These are phyloP conservation scores for Acestrorhynchus altus DNA, from an alignment of 2,797 vertebrate genomes.

Conservation along the genomic window DNA sequence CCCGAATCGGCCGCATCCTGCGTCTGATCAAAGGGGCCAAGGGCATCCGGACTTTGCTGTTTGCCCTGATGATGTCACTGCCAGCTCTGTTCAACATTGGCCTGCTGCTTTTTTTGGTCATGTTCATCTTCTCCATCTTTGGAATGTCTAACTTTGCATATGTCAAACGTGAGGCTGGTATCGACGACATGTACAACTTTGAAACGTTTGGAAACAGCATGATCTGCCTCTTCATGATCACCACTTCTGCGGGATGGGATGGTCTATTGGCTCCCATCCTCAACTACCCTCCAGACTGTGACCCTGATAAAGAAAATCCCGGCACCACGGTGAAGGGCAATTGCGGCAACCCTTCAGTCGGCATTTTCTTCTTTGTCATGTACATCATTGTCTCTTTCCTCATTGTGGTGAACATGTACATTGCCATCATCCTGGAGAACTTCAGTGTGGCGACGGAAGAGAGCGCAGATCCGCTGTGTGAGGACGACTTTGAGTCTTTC, in stretches of 20 bases:
- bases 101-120: constrained; percentile 96
- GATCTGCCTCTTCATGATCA: constrained; percentile 99
- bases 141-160: constrained; percentile 99
- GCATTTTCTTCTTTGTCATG: constrained; percentile 99
- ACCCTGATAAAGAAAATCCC: constrained; percentile 89
- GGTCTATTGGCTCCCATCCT: constrained; percentile 95
- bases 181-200: constrained; percentile 99
- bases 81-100: constrained; percentile 99
- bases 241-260: constrained; percentile 97
- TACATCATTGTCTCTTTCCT: constrained; percentile 99
- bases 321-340: constrained; percentile 94
- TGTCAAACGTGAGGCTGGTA: constrained; percentile 94
- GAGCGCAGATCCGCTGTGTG: constrained; percentile 95
- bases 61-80: constrained; percentile 99
- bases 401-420: constrained; percentile 99
- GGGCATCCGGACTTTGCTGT: constrained; percentile 97
- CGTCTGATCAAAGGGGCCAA: constrained; percentile 98
- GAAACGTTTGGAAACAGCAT: constrained; percentile 99
- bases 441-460: constrained; percentile 99
- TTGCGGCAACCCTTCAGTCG: constrained; percentile 97
- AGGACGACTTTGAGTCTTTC: constrained; percentile 99
- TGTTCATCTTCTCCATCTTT: constrained; percentile 99
- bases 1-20: constrained; percentile 97
- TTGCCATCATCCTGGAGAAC: constrained; percentile 99
- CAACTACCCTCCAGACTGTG: constrained; percentile 95